Base-by-base conservation (phyloP, 2,797 vertebrate genomes). In the Tiaroga cobitis region DNA sequence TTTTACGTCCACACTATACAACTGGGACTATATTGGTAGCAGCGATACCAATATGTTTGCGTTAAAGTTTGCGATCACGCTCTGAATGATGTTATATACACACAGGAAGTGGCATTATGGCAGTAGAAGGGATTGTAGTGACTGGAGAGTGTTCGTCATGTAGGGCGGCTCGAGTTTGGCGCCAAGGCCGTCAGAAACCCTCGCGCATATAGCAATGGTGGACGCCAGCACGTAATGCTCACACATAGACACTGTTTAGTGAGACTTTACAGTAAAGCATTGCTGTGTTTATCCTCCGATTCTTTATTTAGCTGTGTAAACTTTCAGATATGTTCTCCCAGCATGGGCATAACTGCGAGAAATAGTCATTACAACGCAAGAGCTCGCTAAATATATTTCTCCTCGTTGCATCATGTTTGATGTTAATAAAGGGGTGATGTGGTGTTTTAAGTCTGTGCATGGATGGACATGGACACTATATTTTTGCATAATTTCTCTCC, bases 141-240 rank as follows among this genome's bases (percentile, higher is more conserved):
- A 78, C 70, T 80, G 80, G 24, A 80, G 49, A n/a, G 41, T 70
- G 79, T 34, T 26, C 51, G 81, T 83, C 67, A 73, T 86, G 65
- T 81, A 81, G 88, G 85, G 86, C 85, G 90, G 88, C 89, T 83
- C 51, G 90, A 82, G 93, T 94, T 96, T 95, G 94, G 94, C 95
- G 95, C 95, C 94, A 95, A 84, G 89, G 89, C 89, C 90, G 87
- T 67, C 74, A 46, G 82, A 67, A 85, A 82, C 81, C 87, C 87
- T 80, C 56, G 65, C 49, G 81, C 18, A 15, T 39, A n/a, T 65
- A 80, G 82, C 32, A 85, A 68, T 65, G 83, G 74, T 80, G 82
- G 39, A 54, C 80, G 46, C 18, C 24, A 63, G n/a, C 75, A 41
- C 68, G 18, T 51, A 54, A 37, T 41, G 51, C 41, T 70, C 34